A percentile compares a stretch with the other conserved stretches of the same genome.
phyloP scores from a whole-genome alignment of 2,888 invertebrate genomes.

The Hydropsyche betteni region DNA sequence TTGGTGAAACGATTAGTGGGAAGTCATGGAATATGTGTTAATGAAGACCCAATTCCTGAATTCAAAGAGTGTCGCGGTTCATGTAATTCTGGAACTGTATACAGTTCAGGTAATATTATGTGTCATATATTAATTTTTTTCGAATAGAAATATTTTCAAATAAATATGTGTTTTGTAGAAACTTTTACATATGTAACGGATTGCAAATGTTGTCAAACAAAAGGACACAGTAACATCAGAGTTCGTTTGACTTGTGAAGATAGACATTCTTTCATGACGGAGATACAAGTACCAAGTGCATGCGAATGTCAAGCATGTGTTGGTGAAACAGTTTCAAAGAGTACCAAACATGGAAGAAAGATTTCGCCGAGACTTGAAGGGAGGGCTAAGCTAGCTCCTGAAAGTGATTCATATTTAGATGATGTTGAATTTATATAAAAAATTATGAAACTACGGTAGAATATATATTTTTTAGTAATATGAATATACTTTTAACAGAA shows the following conservation, averaged over 20 bases:
- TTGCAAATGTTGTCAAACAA: conserved; percentile 70
- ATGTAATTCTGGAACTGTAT: conserved; percentile 76
- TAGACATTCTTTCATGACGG: conserved; percentile 55
- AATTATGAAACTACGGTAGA: no score
- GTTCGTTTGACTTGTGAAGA: conserved; percentile 63
- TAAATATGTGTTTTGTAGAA: conserved; percentile 56
- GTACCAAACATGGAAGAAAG: conserved; percentile 42
- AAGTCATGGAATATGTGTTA: conserved; percentile 72
- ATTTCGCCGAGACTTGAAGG: background rate
- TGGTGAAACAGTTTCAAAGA: conserved; percentile 37
- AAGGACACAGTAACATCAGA: conserved; percentile 56
- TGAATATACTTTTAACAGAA: no score
- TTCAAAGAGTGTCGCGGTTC: conserved; percentile 77
- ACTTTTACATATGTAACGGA: conserved; percentile 66
- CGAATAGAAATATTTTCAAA: conserved; percentile 20
- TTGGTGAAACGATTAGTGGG: conserved; percentile 63
- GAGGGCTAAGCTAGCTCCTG: conserved; percentile 38
- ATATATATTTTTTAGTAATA: no score
- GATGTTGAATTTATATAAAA: conserved; percentile 44
- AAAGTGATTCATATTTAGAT: conserved; percentile 33
- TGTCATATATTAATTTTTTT: background rate
- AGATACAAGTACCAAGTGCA: conserved; percentile 54
- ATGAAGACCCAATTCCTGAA: conserved; percentile 67
- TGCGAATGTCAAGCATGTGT: conserved; percentile 58
- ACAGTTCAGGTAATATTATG: conserved; percentile 66